These are phyloP conservation scores for Danio aesculapii DNA, from an alignment of 2,797 vertebrate species.

Conservation along the genomic window DNA sequence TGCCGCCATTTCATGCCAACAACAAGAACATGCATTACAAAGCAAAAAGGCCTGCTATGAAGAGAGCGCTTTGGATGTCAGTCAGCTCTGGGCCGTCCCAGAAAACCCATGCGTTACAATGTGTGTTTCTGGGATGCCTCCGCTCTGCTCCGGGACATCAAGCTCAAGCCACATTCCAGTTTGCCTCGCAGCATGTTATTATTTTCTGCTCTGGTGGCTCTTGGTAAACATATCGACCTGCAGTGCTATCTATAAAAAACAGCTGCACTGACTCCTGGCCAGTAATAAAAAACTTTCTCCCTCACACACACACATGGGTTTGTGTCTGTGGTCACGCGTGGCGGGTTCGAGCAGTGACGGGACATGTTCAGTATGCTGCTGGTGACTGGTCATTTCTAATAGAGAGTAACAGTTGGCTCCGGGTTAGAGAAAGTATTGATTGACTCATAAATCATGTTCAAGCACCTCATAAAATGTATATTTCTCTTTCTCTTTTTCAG, in stretches of 20 bases:
- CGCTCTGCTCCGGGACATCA: constrained; percentile 47
- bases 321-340: constrained; percentile 22
- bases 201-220: constrained; percentile 78
- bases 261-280: constrained; percentile 55
- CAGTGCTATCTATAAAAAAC: constrained; percentile 63
- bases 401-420: constrained; percentile 13
- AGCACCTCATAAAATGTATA: constrained; percentile 17
- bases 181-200: constrained; percentile 68
- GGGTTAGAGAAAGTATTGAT: constrained; percentile 32
- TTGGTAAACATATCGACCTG: constrained; percentile 72
- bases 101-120: constrained; percentile 12
- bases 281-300: constrained; percentile 59
- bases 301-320: constrained; percentile 18
- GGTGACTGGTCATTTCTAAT: constrained; percentile 22
- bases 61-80: constrained; percentile 29
- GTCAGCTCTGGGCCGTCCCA: constrained; percentile 9
- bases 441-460: constrained; percentile 45
- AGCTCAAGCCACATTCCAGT: constrained; percentile 54
- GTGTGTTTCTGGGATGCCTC: constrained; percentile 50
- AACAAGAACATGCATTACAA: not conserved
- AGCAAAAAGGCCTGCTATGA: constrained; percentile 6
- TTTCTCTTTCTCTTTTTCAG: constrained; percentile 28
- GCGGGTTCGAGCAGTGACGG: not conserved
- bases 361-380: constrained; percentile 11
- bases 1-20: not conserved